Conservation (phyloP, 1,140 invertebrate genomes). For the Caenorhabditis latens region DNA sequence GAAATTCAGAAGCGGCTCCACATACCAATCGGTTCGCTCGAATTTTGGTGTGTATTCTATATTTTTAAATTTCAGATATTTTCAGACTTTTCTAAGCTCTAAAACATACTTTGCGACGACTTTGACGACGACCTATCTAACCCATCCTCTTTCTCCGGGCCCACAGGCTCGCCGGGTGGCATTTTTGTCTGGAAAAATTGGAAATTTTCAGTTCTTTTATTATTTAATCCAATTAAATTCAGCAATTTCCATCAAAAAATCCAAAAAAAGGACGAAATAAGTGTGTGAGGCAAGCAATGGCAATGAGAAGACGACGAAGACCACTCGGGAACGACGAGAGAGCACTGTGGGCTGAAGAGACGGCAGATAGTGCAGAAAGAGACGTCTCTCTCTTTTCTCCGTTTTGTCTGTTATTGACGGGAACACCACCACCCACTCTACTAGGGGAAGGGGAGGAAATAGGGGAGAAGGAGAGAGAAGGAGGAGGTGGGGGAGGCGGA, state of each 20-base stretch:
- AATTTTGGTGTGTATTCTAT: background rate
- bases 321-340: background rate
- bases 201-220: background rate
- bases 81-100: background rate
- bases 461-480: background rate
- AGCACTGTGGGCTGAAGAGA: background rate
- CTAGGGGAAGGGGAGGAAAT: background rate
- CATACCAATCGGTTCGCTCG: background rate
- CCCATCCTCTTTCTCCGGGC: background rate
- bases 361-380: background rate
- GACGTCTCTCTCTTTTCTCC: too few species aligned
- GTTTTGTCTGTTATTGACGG: background rate
- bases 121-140: background rate
- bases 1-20: background rate
- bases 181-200: background rate
- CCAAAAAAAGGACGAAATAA: too few species aligned
- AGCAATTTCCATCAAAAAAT: too few species aligned
- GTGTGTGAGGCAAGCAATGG: background rate
- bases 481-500: background rate
- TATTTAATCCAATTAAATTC: too few species aligned
- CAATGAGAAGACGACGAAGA: background rate
- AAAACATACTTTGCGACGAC: background rate
- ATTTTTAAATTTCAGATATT: background rate
- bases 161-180: slow-evolving; percentile 17
- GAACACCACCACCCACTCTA: background rate